Conservation (phyloP, 2,113 vertebrate species). For the Plestiodon gilberti region DNA sequence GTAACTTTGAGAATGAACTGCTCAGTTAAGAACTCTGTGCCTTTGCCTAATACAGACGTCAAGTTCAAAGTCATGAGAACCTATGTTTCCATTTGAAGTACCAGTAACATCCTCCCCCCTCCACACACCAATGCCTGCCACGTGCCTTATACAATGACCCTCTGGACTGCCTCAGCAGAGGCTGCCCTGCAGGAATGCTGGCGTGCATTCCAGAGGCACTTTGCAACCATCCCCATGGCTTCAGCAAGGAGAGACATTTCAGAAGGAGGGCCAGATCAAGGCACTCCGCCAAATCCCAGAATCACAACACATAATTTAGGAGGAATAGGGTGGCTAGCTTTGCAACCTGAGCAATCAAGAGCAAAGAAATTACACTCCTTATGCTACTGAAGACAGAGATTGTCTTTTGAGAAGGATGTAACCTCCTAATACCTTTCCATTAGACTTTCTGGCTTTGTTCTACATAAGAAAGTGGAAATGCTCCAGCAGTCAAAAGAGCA, state of each 20-base stretch:
- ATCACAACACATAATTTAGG: constrained; percentile 34
- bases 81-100: background rate
- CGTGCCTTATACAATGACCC: constrained; percentile 79
- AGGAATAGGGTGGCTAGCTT: constrained; percentile 26
- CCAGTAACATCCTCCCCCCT: background rate
- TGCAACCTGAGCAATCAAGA: constrained; percentile 15
- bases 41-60: constrained; percentile 8
- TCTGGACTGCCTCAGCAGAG: constrained; percentile 70
- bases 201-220: constrained; percentile 61
- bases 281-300: constrained; percentile 42
- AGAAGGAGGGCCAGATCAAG: constrained; percentile 39
- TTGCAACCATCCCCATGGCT: constrained; percentile 64
- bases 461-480: background rate
- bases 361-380: constrained; percentile 33
- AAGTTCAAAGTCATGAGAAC: constrained; percentile 11
- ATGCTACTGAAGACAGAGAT: background rate
- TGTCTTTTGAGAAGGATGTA: background rate
- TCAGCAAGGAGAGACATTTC: constrained; percentile 36
- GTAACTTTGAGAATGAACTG: background rate
- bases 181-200: constrained; percentile 55
- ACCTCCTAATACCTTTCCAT: background rate
- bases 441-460: constrained; percentile 4
- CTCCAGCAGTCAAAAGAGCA: background rate
- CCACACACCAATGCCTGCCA: constrained; percentile 58
- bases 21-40: background rate